phyloP scores from a whole-genome alignment of 2,113 vertebrate species.

The Antechinus flavipes region DNA sequence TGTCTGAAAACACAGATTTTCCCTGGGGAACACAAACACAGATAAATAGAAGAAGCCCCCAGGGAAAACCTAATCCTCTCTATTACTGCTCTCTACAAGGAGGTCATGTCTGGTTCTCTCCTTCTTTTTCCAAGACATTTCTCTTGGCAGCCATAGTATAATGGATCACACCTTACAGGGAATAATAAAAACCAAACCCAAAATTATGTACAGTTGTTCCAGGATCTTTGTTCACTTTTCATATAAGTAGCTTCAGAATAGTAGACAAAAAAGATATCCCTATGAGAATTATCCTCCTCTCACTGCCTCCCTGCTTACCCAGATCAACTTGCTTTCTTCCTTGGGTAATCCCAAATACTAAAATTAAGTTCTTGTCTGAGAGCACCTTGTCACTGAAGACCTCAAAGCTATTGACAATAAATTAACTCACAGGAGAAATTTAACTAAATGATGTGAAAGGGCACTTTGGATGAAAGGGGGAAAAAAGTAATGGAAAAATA shows the following conservation, averaged over 20 bases:
- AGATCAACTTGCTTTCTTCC: neutral
- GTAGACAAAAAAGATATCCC: neutral
- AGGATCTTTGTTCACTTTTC: too few species aligned
- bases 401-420: neutral
- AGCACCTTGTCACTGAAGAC: neutral
- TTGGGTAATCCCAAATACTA: neutral
- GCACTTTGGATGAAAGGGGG: neutral
- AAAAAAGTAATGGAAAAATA: neutral
- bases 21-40: neutral
- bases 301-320: neutral
- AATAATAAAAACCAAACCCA: neutral
- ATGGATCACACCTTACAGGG: neutral
- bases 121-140: neutral
- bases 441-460: neutral
- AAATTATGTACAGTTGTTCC: neutral
- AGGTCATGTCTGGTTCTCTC: neutral
- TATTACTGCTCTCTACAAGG: neutral
- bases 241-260: neutral
- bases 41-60: neutral
- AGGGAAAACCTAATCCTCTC: neutral
- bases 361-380: neutral
- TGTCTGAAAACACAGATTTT: neutral
- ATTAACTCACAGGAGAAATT: neutral
- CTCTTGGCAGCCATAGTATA: neutral
- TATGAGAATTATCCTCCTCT: neutral